Evolutionary conservation across 1,140 invertebrate genomes (phyloP).

Genomic region (Eueides isabella): DNA sequence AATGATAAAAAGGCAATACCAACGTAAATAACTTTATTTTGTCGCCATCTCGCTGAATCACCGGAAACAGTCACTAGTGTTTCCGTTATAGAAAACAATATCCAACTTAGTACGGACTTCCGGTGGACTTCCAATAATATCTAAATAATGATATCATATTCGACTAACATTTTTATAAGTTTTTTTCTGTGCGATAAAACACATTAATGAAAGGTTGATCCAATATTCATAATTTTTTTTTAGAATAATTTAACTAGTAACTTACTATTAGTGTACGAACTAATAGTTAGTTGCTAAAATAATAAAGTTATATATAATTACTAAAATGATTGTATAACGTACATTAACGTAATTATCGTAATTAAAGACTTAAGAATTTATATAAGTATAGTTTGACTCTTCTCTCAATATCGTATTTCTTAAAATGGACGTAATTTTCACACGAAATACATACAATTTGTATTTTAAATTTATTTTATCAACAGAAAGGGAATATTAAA

Average conservation of each 20-base stretch:
- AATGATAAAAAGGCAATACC: slow-evolving; percentile 53
- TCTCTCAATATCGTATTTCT: no score
- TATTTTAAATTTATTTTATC: slow-evolving; percentile 16
- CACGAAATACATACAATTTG: neutral
- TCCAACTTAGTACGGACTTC: slow-evolving; percentile 59
- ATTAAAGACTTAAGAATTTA: no score
- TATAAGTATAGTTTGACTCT: no score
- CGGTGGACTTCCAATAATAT: slow-evolving; percentile 9
- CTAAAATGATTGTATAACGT: no score
- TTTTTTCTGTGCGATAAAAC: neutral
- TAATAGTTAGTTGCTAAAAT: no score
- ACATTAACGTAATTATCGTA: no score
- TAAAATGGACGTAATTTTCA: no score
- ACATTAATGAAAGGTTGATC: neutral
- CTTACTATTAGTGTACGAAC: no score
- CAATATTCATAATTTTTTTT: no score
- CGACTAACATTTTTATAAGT: neutral
- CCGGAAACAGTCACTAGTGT: slow-evolving; percentile 61
- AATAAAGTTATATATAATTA: no score
- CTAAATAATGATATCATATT: neutral
- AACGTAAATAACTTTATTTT: slow-evolving; percentile 49
- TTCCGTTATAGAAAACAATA: slow-evolving; percentile 71
- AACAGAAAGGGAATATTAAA: slow-evolving; percentile 22
- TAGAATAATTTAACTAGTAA: no score
- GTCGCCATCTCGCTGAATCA: slow-evolving; percentile 62